A percentile compares a stretch with the other conserved stretches of the same genome.
phyloP scores from a whole-genome alignment of 2,797 vertebrate genomes.

The Leptodactylus fallax region DNA sequence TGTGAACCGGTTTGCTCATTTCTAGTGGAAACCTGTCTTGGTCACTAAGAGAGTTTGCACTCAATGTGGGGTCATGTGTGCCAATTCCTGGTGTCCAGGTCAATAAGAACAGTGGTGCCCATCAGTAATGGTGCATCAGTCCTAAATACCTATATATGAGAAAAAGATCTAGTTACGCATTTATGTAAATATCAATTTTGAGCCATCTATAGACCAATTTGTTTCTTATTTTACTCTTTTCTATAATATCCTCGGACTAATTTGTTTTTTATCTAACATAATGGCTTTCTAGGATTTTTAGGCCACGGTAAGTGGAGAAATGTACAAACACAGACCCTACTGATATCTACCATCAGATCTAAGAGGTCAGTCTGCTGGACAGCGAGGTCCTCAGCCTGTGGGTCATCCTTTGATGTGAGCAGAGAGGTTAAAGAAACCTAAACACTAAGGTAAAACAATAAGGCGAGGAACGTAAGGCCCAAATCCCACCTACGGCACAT shows the following conservation, averaged over 20 bases:
- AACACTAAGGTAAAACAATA: constrained; percentile 50
- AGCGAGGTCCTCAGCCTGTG: constrained; percentile 46
- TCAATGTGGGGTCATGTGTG: not conserved
- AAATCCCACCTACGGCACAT: constrained; percentile 61
- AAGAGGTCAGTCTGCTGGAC: constrained; percentile 52
- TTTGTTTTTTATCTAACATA: not conserved
- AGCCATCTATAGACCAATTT: too few relatives aligned
- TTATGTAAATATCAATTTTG: too few relatives aligned
- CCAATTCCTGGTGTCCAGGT: too few relatives aligned
- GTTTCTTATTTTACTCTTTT: too few relatives aligned
- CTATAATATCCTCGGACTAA: too few relatives aligned
- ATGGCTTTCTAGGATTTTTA: not conserved
- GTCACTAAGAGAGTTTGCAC: not conserved
- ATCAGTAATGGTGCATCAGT: not conserved
- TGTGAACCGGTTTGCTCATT: too few relatives aligned
- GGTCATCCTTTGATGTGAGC: constrained; percentile 46
- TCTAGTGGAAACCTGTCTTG: too few relatives aligned
- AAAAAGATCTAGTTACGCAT: too few relatives aligned
- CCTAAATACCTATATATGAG: too few relatives aligned
- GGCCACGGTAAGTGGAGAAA: constrained; percentile 11
- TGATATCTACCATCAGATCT: constrained; percentile 49
- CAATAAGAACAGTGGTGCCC: too few relatives aligned
- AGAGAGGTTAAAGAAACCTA: constrained; percentile 58
- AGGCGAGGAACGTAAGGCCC: constrained; percentile 38
- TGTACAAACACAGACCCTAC: constrained; percentile 16